Base-by-base conservation (phyloP, 2,888 invertebrate species). In the Eucera pruinosa region DNA sequence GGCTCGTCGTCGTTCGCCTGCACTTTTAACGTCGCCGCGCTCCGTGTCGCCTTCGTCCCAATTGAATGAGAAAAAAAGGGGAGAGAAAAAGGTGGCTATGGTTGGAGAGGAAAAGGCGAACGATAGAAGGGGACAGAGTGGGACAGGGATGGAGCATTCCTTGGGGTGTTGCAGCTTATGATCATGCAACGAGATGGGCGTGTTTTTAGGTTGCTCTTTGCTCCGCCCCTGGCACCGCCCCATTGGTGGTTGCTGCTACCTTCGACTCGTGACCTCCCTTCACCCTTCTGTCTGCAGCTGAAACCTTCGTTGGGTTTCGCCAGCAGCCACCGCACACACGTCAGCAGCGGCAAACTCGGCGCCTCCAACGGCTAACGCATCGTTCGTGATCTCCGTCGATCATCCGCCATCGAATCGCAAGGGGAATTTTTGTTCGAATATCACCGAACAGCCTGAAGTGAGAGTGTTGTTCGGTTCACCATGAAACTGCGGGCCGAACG, bases 141-240 rank as follows among this genome's bases (percentile, higher is more conserved):
- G 39, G 62, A 81, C 54, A 73, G 80, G 84, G 84, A 80, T 73
- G 73, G 70, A 74, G 79, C 70, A 79, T 76, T 82, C 84, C 82
- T 83, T 79, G 84, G 86, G 84, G 85, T 85, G 86, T 84, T 80
- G 67, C 78, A 65, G 73, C 77, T 64, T 74, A 78, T 60, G 71
- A 79, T 81, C 82, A 66, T 62, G 83, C 70, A 82, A 82, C 72
- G 64, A 68, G 79, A 69, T 67, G 74, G 87, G 87, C 85, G 85
- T 76, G 74, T 73, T 78, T 54, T 54, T 57, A 70, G 62, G 66
- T 81, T 81, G 81, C 80, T 73, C 52, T 15, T 80, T 57, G 81
- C 83, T 70, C 88, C 87, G 85, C 87, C 87, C 69, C 69, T 73
- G 58, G 86, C 48, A 82, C 84, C 88, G 88, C 87, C 88, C 73